Base-by-base conservation (phyloP, 2,113 vertebrate genomes). In the Misgurnus anguillicaudatus region DNA sequence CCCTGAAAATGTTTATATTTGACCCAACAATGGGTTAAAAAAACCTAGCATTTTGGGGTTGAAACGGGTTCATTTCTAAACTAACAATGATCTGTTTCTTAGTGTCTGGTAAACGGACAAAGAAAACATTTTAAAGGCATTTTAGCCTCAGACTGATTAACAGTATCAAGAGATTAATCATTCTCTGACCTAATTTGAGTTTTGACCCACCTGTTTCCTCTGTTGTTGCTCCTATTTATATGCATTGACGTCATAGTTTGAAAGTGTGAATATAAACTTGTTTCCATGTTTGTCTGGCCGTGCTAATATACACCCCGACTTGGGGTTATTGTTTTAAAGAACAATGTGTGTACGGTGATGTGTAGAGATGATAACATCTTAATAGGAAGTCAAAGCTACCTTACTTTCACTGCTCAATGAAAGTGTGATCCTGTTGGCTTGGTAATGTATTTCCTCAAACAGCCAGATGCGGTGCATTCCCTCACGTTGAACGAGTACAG, bases 401-500 rank as follows among this genome's bases (percentile, higher is more conserved):
- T 67, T 31, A 55, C 19, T 68, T 78, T 58, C 61, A 78, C 53
- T n/a, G 64, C 45, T 73, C 62, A 74, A 74, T 82, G 69, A 82
- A 82, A 82, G 68, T 79, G 68, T 73, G 62, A 78, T 79, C 75
- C 81, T 82, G 81, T 82, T 71, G 65, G 80, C 66, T 63, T 47
- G 19, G 66, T 68, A 45, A 51, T 76, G 21, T n/a, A 70, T 69
- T 72, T 72, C 63, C 76, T 68, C 36, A 64, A n/a, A 63, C 64
- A 21, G 47, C 60, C 53, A 13, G 31, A 72, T 31, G 48, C 39
- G 58, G 73, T 77, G 67, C 67, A 36, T 75, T 57, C 68, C 60
- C n/a, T 55, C 80, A 77, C 39, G 51, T 72, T 71, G 71, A 60
- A 53, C 38, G 39, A 13, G 71, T 31, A 31, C 24, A 31, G 24